Evolutionary conservation across 2,888 invertebrate genomes (phyloP).

Genomic region (Agonum fuliginosum): DNA sequence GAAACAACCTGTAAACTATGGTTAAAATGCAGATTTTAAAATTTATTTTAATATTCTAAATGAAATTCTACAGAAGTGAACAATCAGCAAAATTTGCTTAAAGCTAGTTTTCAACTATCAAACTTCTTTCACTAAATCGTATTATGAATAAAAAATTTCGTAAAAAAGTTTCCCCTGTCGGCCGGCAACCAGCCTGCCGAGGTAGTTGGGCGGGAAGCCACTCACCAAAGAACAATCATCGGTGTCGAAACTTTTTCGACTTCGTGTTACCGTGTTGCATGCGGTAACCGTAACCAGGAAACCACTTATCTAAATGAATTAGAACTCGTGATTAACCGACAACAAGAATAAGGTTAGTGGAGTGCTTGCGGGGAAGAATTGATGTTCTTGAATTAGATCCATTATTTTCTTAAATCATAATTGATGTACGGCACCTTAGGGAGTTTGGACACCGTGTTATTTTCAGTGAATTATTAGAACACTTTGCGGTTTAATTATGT

Average conservation of each 20-base stretch:
- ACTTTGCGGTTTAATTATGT: neutral
- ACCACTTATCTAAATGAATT: slow-evolving; percentile 45
- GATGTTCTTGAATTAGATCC: neutral
- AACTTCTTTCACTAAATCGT: no score
- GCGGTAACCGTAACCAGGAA: slow-evolving; percentile 1
- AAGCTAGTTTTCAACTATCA: no score
- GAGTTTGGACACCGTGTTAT: slow-evolving; percentile 21
- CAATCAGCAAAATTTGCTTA: no score
- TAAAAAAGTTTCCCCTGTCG: neutral
- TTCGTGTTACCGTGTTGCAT: slow-evolving; percentile 22
- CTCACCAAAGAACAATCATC: neutral
- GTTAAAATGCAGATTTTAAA: no score
- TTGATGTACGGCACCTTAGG: slow-evolving; percentile 17
- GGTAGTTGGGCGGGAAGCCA: neutral
- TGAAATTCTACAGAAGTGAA: no score
- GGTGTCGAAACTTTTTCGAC: neutral
- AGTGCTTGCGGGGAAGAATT: neutral
- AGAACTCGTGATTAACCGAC: slow-evolving; percentile 15
- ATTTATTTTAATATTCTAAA: no score
- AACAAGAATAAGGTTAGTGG: slow-evolving; percentile 4
- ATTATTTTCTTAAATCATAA: slow-evolving; percentile 39
- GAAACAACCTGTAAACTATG: no score
- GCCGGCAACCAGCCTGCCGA: neutral
- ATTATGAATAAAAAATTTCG: no score
- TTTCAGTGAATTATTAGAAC: slow-evolving; percentile 21